Evolutionary conservation across 2,113 vertebrate species (phyloP), one percentile per base, ranked within the genome.

Genomic region (Chunga burmeisteri): DNA sequence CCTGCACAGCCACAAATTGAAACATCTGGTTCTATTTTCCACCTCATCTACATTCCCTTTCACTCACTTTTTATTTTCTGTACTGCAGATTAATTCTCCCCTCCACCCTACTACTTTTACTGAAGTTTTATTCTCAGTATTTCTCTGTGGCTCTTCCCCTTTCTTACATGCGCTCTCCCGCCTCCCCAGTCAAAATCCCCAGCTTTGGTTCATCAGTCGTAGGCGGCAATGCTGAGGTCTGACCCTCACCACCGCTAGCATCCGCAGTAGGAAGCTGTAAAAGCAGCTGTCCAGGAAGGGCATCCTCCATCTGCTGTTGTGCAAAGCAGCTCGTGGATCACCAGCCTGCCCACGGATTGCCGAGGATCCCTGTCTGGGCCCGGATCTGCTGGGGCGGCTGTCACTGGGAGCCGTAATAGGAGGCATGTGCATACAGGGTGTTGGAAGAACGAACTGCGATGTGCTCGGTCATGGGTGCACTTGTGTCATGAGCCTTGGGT

Each of bases 11-110:
- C 86, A 66, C 77, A 91, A 44, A 94, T 94, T 66, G 89, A 68
- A 97, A 88, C 93, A 96, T 86, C 93, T 94, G 96, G 46, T 88
- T 96, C 91, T 84, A 67, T 97, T 96, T 97, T 96, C 94, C 94
- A 96, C 91, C 73, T 96, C 96, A 94, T 95, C 94, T 94, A 4
- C 93, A 42, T n/a, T 91, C 68, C 52, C 47, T 66, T 92, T 74
- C 72, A 53, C 71, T 92, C 82, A 12, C 38, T 38, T 38, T 38
- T 81, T 86, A 50, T 67, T 88, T 83, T 86, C 61, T 58, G 68
- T 50, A 6, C 89, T 81, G 68, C 77, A 67, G 47, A 93, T 73
- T 62, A 84, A 58, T 58, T 59, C 70, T 68, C 40, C 21, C 52
- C 46, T 70, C 47, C n/a, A 50, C 53, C 50, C 38, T 29, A 6